These are phyloP conservation scores for Lasaia peninsularis DNA, from an alignment of 1,140 invertebrate genomes.

Conservation along the genomic window DNA sequence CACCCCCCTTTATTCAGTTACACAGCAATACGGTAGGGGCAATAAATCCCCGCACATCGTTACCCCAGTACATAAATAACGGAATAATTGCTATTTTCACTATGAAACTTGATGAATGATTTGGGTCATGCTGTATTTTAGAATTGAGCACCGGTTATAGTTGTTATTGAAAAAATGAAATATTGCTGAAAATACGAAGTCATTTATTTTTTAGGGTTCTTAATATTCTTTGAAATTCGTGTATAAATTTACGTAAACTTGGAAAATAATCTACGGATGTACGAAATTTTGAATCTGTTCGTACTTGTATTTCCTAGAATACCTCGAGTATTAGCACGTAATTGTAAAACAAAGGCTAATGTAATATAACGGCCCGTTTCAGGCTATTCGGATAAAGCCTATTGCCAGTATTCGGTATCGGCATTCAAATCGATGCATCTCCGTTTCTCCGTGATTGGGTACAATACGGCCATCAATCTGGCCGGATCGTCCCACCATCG, in stretches of 20 bases:
- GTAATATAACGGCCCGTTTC: no score
- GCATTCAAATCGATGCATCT: not conserved
- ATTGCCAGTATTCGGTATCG: not conserved
- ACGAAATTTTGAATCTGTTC: no score
- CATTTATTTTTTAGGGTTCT: no score
- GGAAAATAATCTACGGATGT: no score
- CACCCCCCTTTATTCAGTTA: constrained; percentile 3
- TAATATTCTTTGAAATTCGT: no score
- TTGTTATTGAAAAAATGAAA: not conserved
- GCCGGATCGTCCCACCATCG: not conserved
- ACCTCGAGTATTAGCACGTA: no score
- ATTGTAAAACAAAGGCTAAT: no score
- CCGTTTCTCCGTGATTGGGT: not conserved
- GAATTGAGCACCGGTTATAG: not conserved
- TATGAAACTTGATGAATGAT: constrained; percentile 42
- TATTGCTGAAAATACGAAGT: no score
- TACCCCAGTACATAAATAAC: constrained; percentile 62
- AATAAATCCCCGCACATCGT: constrained; percentile 42
- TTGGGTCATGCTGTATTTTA: constrained; percentile 38
- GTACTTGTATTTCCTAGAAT: no score
- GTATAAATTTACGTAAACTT: no score
- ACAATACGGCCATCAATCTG: not conserved
- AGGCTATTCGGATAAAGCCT: not conserved
- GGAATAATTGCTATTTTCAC: constrained; percentile 58
- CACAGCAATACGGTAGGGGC: constrained; percentile 14